phyloP scores from a whole-genome alignment of 1,140 invertebrate genomes.

The Platyura marginata region DNA sequence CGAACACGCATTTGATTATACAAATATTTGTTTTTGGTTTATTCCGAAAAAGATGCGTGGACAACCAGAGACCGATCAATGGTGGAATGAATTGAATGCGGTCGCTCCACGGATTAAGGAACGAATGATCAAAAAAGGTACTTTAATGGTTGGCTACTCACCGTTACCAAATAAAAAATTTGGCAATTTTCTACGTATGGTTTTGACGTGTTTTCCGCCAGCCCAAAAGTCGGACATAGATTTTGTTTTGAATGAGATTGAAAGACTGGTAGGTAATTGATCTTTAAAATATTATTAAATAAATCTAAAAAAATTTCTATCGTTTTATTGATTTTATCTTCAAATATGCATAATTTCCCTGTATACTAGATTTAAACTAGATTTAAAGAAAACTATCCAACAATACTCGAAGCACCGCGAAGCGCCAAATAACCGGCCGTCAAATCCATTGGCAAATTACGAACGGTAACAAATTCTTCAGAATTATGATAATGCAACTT shows the following conservation, averaged over 20 bases:
- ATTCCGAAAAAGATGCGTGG: conserved; percentile 55
- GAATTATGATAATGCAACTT: conserved; percentile 66
- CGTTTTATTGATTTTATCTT: too few species aligned
- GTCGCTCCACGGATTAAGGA: conserved; percentile 75
- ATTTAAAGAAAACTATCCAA: conserved; percentile 30
- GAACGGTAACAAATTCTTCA: conserved; percentile 70
- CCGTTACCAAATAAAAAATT: conserved; percentile 43
- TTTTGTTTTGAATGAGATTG: conserved; percentile 18
- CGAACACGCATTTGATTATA: conserved; percentile 38
- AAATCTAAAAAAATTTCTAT: too few species aligned
- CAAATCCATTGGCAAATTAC: conserved; percentile 75
- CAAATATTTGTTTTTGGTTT: conserved; percentile 89
- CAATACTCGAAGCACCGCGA: conserved; percentile 67
- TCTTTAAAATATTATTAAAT: too few species aligned
- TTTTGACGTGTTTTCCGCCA: conserved; percentile 56
- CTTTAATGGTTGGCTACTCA: conserved; percentile 72
- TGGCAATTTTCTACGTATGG: conserved; percentile 78
- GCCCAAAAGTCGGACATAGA: conserved; percentile 12
- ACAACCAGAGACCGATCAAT: conserved; percentile 36
- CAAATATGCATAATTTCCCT: too few species aligned
- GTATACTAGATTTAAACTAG: too few species aligned
- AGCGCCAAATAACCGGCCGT: conserved; percentile 72
- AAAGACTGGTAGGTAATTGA: conserved; percentile 18
- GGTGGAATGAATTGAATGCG: conserved; percentile 45
- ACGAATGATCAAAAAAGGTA: conserved; percentile 51